These are phyloP conservation scores for Orthosia incerta DNA, from an alignment of 2,888 invertebrate genomes.

Conservation along the genomic window DNA sequence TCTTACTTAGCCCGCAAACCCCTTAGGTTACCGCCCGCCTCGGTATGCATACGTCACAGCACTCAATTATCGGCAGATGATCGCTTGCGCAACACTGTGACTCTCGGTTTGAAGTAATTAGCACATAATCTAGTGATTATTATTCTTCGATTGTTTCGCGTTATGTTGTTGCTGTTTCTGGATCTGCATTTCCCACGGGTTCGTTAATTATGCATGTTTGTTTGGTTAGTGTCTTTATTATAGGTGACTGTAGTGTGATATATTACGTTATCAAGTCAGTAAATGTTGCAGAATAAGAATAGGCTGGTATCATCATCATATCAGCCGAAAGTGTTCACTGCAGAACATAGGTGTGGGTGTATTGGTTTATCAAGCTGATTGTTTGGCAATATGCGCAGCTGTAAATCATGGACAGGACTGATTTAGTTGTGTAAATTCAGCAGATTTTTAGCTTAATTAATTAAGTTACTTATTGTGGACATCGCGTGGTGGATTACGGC, in stretches of 20 bases:
- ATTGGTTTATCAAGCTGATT: too few species aligned
- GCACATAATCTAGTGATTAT: conserved; percentile 48
- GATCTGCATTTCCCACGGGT: conserved; percentile 50
- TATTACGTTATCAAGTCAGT: not conserved
- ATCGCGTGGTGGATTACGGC: too few species aligned
- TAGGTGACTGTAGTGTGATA: not conserved
- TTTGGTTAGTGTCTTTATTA: conserved; percentile 37
- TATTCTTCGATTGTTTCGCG: conserved; percentile 25
- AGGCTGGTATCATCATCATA: too few species aligned
- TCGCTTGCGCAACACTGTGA: conserved; percentile 50
- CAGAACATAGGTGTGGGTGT: too few species aligned
- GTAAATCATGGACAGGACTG: too few species aligned
- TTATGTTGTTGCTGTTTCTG: conserved; percentile 27
- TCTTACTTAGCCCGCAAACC: not conserved
- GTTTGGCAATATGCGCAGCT: too few species aligned
- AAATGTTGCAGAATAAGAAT: not conserved
- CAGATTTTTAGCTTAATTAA: too few species aligned
- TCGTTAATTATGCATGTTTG: conserved; percentile 32
- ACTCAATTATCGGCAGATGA: conserved; percentile 57
- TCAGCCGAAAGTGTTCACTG: too few species aligned
- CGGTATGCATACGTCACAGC: conserved; percentile 63
- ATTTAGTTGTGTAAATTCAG: too few species aligned
- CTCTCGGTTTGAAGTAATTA: conserved; percentile 46
- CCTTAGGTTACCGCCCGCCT: conserved; percentile 65
- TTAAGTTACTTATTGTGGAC: too few species aligned